Evolutionary conservation across 2,797 vertebrate species (phyloP), one percentile per base, ranked within the genome.

Genomic region (Enteromius mattozi): DNA sequence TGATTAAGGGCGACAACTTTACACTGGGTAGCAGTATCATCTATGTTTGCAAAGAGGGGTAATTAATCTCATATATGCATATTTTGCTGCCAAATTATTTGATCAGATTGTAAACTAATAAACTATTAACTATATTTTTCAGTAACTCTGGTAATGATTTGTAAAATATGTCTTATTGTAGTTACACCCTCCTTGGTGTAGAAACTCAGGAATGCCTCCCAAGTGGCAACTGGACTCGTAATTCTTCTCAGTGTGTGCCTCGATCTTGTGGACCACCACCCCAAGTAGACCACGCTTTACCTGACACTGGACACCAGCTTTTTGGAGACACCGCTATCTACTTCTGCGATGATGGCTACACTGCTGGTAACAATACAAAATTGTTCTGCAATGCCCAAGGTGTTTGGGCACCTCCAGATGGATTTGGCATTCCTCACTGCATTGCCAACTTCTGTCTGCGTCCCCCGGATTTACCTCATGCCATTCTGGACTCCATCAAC

Each of bases 1-100:
- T 93, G 81, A 89, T 93, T 59, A 88, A 78, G 0, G 97, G 98
- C 72, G 93, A 91, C 83, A 96, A 96, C 93, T 97, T 95, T 75
- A 97, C 96, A 66, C 95, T 97, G 90, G 97, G 97, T 87, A 96
- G 91, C 93, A 93, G 85, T 0, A 94, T 98, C 90, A 94, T 96
- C 92, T 99, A 98, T 86, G 93, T 86, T 35, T 99, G 98, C 94
- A 99, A 97, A 94, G 96, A 99, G 95, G 98, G 98, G 98, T 99
- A 96, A 93, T 93, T 95, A 37, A 6, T 47, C 45, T 45, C 7
- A 72, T 78, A 65, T 27, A 30, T 83, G 33, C 37, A 51, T 66
- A 79, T 35, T 30, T 30, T 9, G 13, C 19, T 59, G 12, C 3
- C 21, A 74, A 47, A 14, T 4, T 0, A 21, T 42, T 56, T 45